A percentile compares a stretch with the other conserved stretches of the same genome.
Evolutionary conservation across 2,113 vertebrate genomes (phyloP).

Genomic region (Ivindomyrus marchei): DNA sequence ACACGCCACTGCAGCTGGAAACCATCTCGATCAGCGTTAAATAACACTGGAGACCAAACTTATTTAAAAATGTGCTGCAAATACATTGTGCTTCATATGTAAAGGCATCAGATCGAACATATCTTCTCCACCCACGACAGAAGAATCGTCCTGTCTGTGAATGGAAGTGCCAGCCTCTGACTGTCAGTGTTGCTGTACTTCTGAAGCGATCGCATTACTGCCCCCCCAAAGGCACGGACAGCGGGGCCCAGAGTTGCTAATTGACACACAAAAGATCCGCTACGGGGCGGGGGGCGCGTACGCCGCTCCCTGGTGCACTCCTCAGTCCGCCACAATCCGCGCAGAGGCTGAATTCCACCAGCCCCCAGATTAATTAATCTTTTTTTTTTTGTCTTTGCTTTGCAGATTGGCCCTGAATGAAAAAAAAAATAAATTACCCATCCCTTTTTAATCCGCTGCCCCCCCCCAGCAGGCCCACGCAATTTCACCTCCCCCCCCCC

Average conservation of each 20-base stretch:
- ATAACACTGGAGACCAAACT: neutral
- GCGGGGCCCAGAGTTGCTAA: neutral
- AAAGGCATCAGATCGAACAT: neutral
- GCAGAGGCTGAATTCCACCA: neutral
- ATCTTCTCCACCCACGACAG: neutral
- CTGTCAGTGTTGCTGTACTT: neutral
- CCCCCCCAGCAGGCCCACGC: neutral
- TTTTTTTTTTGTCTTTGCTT: slow-evolving; percentile 12
- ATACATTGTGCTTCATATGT: neutral
- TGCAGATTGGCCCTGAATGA: neutral
- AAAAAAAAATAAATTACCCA: slow-evolving; percentile 16
- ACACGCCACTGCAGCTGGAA: neutral
- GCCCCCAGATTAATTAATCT: slow-evolving; percentile 7
- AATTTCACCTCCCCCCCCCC: neutral
- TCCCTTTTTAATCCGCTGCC: slow-evolving; percentile 13
- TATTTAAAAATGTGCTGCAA: neutral
- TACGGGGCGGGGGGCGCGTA: neutral
- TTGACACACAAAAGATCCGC: neutral
- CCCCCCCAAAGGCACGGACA: neutral
- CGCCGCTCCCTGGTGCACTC: neutral
- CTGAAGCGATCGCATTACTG: neutral
- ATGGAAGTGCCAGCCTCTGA: neutral
- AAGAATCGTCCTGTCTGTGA: neutral
- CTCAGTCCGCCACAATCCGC: neutral
- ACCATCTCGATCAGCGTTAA: neutral